A percentile compares a stretch with the other conserved stretches of the same genome.
Conservation (phyloP, 2,113 vertebrate genomes). For the Corythornis vintsioides region DNA sequence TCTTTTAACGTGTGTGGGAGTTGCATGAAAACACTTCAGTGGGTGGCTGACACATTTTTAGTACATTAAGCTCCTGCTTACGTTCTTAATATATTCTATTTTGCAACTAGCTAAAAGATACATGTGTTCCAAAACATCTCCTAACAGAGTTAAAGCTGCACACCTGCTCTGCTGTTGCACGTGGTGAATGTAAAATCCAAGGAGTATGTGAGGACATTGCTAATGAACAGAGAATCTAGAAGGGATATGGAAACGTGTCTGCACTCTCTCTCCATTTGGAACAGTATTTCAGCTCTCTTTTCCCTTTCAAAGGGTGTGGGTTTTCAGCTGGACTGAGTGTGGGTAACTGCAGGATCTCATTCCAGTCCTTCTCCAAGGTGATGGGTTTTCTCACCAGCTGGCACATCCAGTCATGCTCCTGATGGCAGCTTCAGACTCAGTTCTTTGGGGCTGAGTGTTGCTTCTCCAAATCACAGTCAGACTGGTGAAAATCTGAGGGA, state of each 20-base stretch:
- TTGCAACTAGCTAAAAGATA: conserved; percentile 37
- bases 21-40: conserved; percentile 56
- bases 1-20: conserved; percentile 45
- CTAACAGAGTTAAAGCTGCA: conserved; percentile 68
- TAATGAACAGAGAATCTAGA: conserved; percentile 46
- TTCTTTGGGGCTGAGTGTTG: not conserved
- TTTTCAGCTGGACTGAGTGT: not conserved
- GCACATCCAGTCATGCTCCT: not conserved
- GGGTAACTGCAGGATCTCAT: conserved; percentile 14
- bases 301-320: not conserved
- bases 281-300: conserved; percentile 11
- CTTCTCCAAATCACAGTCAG: conserved; percentile 21
- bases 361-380: not conserved
- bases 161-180: conserved; percentile 55
- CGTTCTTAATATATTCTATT: conserved; percentile 35
- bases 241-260: conserved; percentile 22
- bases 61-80: conserved; percentile 47
- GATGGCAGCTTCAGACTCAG: conserved; percentile 13
- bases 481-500: not conserved
- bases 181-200: conserved; percentile 58
- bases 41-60: conserved; percentile 58
- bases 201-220: conserved; percentile 60
- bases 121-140: conserved; percentile 65
- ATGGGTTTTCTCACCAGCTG: conserved; percentile 20
- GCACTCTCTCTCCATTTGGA: not conserved